phyloP scores from a whole-genome alignment of 2,888 invertebrate species.

The Congeria kusceri region DNA sequence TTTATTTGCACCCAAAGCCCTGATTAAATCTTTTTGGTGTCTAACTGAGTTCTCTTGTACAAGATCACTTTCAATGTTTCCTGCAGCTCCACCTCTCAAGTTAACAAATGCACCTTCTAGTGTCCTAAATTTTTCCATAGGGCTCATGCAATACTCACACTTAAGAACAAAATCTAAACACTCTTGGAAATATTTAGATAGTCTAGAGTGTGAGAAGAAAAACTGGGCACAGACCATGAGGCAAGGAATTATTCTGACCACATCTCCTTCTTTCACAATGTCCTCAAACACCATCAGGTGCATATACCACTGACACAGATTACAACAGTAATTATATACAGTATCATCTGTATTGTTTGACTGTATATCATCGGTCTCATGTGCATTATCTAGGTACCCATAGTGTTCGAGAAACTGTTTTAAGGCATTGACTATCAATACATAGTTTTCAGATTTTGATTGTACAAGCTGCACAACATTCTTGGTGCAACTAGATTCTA shows the following conservation, averaged over 20 bases:
- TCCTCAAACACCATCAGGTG: not conserved
- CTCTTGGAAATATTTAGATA: conserved; percentile 41
- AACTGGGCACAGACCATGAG: conserved; percentile 30
- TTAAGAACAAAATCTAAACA: conserved; percentile 48
- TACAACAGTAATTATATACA: too few species aligned
- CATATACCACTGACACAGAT: too few species aligned
- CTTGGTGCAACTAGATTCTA: too few species aligned
- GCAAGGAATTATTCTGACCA: not conserved
- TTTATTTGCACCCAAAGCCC: conserved; percentile 42
- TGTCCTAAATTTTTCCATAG: conserved; percentile 36
- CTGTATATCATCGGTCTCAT: too few species aligned
- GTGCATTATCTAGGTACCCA: too few species aligned
- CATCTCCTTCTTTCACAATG: too few species aligned
- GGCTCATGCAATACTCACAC: conserved; percentile 17
- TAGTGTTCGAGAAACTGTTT: too few species aligned
- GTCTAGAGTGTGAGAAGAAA: conserved; percentile 36
- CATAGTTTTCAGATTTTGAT: too few species aligned
- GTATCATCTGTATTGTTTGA: too few species aligned
- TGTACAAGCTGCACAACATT: too few species aligned
- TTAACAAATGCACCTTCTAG: conserved; percentile 49
- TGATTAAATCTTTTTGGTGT: conserved; percentile 42
- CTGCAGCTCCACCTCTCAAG: conserved; percentile 24
- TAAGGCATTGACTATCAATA: too few species aligned
- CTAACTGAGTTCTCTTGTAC: conserved; percentile 47
- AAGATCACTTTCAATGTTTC: conserved; percentile 44